Base-by-base conservation (phyloP, 1,140 invertebrate species). In the Drosophila santomea region DNA sequence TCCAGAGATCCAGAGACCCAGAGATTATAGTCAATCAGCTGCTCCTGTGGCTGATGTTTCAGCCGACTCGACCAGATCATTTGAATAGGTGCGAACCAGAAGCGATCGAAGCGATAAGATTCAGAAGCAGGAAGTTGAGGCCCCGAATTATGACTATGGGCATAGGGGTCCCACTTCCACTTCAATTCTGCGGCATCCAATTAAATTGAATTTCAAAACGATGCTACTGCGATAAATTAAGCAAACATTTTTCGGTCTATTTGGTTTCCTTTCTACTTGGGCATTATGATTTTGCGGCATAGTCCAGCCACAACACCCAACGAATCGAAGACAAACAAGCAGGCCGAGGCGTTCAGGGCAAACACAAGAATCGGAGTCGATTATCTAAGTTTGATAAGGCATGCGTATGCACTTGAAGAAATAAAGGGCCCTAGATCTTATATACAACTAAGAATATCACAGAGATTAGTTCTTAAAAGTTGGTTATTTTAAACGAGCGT, bases 221-320 rank as follows among this genome's bases (percentile, higher is more conserved):
- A 78, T 89, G 84, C 85, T 90, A 84, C 84, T 67, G 84, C 85
- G 84, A 89, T 89, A 89, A 90, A 89, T 90, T 75, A 84, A 74
- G 66, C 84, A 89, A 89, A 89, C 77, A 89, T 88, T 88, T 86
- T 47, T 28, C 43, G 11, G 12, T 50, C 35, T 56, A 77, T 88
- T 86, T 44, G 51, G 50, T 36, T 48, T 56, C 51, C 50, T 57
- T 68, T 56, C 20, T 12, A 62, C 44, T 36, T 11, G 45, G 32
- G 20, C 48, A 32, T 51, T 71, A 72, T 71, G 56, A 58, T 63
- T 62, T 72, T 64, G 62, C 35, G 69, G 35, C 56, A 59, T 8
- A 32, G 32, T 32, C 32, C 45, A 35, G 52, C 47, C 56, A 25
- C 23, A 67, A 58, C 54, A 59, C 60, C 60, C 73, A 77, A 39